Percentiles rank a stretch among this genome's conserved stretches.
Conservation (phyloP, 2,113 vertebrate genomes). For the Galbula dea region DNA sequence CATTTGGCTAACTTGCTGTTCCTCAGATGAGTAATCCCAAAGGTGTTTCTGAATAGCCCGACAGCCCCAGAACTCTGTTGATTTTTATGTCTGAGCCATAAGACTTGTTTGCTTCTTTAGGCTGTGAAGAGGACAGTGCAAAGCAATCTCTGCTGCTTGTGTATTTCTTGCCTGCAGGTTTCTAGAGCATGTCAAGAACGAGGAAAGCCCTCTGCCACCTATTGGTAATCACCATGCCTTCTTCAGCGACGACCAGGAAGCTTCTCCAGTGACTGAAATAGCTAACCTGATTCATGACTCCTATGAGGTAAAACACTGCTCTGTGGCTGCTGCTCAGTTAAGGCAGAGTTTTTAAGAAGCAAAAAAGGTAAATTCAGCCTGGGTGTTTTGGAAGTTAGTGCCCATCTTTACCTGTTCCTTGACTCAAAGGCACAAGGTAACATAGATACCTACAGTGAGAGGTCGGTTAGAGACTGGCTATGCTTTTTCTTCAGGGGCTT, state of each 20-base stretch:
- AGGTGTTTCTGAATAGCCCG: neutral
- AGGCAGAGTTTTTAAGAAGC: neutral
- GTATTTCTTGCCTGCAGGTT: conserved; percentile 76
- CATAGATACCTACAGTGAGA: neutral
- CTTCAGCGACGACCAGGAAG: conserved; percentile 68
- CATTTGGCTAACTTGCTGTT: neutral
- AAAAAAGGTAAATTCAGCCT: neutral
- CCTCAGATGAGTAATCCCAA: neutral
- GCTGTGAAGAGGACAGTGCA: neutral
- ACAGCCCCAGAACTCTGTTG: neutral
- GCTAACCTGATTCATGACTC: conserved; percentile 86
- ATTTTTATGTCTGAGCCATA: neutral
- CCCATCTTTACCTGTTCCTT: neutral
- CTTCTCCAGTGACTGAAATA: conserved; percentile 78
- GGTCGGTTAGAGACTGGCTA: neutral
- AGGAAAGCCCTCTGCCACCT: conserved; percentile 76
- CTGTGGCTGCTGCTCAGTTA: neutral
- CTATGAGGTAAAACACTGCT: conserved; percentile 79
- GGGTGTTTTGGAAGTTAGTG: neutral
- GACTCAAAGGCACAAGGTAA: neutral
- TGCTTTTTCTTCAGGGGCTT: neutral
- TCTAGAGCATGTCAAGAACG: conserved; percentile 86
- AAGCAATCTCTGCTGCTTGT: too few species aligned
- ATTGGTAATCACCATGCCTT: conserved; percentile 74
- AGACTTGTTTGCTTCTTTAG: neutral